These are phyloP conservation scores for Odontomachus brunneus DNA, from an alignment of 1,140 invertebrate genomes.

Conservation along the genomic window DNA sequence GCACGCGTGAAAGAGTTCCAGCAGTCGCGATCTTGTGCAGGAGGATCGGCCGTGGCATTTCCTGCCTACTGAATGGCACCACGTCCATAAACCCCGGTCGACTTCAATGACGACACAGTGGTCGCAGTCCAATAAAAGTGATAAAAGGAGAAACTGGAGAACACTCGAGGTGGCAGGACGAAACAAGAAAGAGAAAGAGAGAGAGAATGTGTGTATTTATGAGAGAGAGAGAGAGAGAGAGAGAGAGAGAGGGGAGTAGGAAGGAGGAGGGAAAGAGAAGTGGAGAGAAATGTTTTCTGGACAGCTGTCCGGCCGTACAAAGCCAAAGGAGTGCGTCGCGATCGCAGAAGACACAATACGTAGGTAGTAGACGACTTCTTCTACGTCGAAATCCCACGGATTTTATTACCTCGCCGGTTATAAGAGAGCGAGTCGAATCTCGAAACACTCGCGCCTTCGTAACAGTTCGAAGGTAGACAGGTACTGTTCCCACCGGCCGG, in stretches of 20 bases:
- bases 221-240: slow-evolving; percentile 8
- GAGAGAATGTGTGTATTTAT: too few species aligned
- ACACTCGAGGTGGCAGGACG: slow-evolving; percentile 18
- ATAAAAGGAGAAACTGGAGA: slow-evolving; percentile 63
- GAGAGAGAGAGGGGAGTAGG: not conserved
- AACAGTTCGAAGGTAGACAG: slow-evolving; percentile 1
- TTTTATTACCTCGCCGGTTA: slow-evolving; percentile 45
- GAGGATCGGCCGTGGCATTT: slow-evolving; percentile 61
- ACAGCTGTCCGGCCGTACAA: slow-evolving; percentile 26
- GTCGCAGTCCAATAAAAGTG: slow-evolving; percentile 64
- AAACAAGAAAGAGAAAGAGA: slow-evolving; percentile 30
- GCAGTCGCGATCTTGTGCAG: slow-evolving; percentile 54
- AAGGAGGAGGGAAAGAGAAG: not conserved
- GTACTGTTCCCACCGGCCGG: not conserved
- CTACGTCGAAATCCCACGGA: slow-evolving; percentile 11
- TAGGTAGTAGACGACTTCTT: slow-evolving; percentile 29
- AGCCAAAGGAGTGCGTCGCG: slow-evolving; percentile 14
- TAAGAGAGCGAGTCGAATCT: slow-evolving; percentile 26
- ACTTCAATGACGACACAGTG: slow-evolving; percentile 64
- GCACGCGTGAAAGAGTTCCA: slow-evolving; percentile 62
- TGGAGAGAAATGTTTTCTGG: slow-evolving; percentile 45
- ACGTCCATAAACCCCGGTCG: slow-evolving; percentile 63
- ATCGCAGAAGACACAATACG: slow-evolving; percentile 54
- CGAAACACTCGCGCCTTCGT: slow-evolving; percentile 3
- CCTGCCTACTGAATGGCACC: slow-evolving; percentile 68